phyloP scores from a whole-genome alignment of 2,797 vertebrate genomes.

The Cheirogaleus major region DNA sequence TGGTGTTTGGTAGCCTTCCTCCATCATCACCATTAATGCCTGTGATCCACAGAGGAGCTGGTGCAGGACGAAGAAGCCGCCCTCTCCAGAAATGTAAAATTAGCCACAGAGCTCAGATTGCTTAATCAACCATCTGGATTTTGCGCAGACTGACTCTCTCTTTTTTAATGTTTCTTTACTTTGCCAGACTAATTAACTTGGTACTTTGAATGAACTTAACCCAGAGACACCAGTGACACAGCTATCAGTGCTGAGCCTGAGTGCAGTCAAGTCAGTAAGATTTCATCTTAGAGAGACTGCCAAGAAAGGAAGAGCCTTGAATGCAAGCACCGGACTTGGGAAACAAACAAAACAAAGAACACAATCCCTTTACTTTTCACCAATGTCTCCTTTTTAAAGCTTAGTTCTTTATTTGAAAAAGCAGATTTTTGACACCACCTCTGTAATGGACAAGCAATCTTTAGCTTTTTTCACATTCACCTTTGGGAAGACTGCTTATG shows the following conservation, averaged over 20 bases:
- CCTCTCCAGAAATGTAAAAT: neutral
- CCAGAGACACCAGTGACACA: neutral
- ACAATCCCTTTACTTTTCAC: neutral
- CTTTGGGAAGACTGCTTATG: neutral
- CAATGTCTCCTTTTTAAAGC: neutral
- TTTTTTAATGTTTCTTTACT: constrained; percentile 16
- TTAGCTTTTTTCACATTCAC: neutral
- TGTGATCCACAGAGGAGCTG: neutral
- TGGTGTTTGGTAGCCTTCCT: neutral
- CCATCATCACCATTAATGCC: neutral
- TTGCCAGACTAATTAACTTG: constrained; percentile 11
- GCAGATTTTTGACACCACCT: neutral
- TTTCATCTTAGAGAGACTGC: neutral
- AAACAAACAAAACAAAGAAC: neutral
- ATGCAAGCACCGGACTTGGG: neutral
- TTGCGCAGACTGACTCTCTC: neutral
- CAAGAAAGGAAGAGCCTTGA: neutral
- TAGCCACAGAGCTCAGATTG: neutral
- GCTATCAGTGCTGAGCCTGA: neutral
- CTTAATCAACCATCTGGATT: constrained; percentile 29
- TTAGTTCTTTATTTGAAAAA: neutral
- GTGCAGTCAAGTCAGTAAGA: neutral
- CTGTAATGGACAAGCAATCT: neutral
- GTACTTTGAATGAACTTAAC: constrained; percentile 3
- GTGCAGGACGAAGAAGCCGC: neutral